Evolutionary conservation across 2,888 invertebrate species (phyloP), one percentile per base, ranked within the genome.

Genomic region (Oscheius sp.): DNA sequence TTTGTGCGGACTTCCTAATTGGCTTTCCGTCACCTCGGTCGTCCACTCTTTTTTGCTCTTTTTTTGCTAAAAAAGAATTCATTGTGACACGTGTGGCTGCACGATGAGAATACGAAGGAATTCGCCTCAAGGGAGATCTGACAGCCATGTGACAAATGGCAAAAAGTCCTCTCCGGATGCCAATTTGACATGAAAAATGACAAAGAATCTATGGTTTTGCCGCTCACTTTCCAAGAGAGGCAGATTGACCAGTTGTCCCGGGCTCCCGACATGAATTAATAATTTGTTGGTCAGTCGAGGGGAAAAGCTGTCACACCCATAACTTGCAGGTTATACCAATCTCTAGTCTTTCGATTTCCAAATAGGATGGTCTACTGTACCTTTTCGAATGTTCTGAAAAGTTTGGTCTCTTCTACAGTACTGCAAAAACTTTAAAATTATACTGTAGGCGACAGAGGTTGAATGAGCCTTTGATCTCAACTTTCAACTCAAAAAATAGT

Each of bases 151-250:
- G 55, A 55, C 55, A 55, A 33, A 55, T 25, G 33, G 33, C 53
- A 55, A 55, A 55, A 55, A 37, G 33, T 17, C 55, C 53, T 53
- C 53, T 53, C 31, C 31, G 53, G 53, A 53, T 53, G 53, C 53
- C 55, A 48, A 48, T 55, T 55, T 55, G 55, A 31, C 55, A 55
- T 33, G 31, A 37, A 23, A 33, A 10, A 55, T 55, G 34, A 20
- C 3, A n/a, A 3, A 6, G 42, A 37, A 17, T 53, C 33, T 53
- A 34, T 20, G 48, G 25, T 48, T 48, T 48, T 48, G 20, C 25
- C 10, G n/a, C n/a, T n/a, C n/a, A n/a, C n/a, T n/a, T n/a, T n/a
- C n/a, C n/a, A n/a, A n/a, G n/a, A n/a, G n/a, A n/a, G n/a, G n/a
- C 12, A 23, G 12, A 45, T 45, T 17, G n/a, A 17, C 20, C 17